phyloP scores from a whole-genome alignment of 2,888 invertebrate species.

The Pantelozetes paolii region DNA sequence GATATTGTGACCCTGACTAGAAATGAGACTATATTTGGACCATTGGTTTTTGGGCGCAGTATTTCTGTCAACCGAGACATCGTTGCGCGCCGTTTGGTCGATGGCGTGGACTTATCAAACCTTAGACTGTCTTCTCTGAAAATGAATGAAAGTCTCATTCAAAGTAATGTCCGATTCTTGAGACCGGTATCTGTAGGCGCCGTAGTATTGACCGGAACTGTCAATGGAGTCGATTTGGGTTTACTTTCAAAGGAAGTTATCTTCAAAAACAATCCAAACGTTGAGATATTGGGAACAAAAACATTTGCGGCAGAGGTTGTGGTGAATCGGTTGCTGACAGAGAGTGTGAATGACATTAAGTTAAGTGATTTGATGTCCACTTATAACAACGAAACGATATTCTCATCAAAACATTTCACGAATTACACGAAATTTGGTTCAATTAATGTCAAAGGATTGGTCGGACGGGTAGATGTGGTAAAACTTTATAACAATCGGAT shows the following conservation, averaged over 20 bases:
- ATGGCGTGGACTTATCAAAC: constrained; percentile 43
- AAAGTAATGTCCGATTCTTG: constrained; percentile 41
- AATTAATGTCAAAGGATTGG: constrained; percentile 36
- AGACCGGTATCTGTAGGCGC: constrained; percentile 40
- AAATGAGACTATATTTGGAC: constrained; percentile 39
- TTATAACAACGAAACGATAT: constrained; percentile 38
- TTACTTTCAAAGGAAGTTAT: constrained; percentile 40
- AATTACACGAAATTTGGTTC: constrained; percentile 40
- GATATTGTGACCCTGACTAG: constrained; percentile 43
- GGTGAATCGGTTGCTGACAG: constrained; percentile 14
- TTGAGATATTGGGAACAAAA: constrained; percentile 43
- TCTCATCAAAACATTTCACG: constrained; percentile 24
- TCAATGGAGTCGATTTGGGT: constrained; percentile 41
- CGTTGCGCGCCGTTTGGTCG: constrained; percentile 39
- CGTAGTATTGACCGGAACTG: constrained; percentile 33
- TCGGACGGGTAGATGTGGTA: constrained; percentile 40
- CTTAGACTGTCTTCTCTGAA: constrained; percentile 40
- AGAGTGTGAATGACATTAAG: constrained; percentile 42
- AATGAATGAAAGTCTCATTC: constrained; percentile 39
- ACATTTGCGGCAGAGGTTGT: constrained; percentile 39
- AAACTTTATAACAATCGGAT: constrained; percentile 39
- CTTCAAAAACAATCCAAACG: constrained; percentile 34
- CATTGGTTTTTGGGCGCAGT: constrained; percentile 41
- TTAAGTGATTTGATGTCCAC: constrained; percentile 36
- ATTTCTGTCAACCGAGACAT: constrained; percentile 41